Percentiles rank a stretch among this genome's conserved stretches.
Conservation (phyloP, 30 jellyfish, hydroid and myxozoan genomes). For the Hydra vulgaris region DNA sequence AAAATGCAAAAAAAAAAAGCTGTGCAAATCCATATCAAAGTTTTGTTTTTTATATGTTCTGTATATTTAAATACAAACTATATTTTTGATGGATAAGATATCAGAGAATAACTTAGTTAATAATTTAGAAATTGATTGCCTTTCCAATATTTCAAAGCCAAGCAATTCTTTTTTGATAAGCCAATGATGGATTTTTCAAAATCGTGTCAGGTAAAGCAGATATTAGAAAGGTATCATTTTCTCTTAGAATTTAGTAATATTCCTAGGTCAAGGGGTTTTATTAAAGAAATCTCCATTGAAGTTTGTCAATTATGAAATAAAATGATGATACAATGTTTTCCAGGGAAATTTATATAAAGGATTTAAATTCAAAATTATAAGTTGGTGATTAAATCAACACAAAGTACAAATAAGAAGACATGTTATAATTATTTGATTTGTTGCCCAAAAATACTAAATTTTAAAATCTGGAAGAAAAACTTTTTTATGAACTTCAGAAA, state of each 20-base stretch:
- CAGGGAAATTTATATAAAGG: neutral
- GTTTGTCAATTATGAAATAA: neutral
- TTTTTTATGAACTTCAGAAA: neutral
- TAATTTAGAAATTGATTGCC: neutral
- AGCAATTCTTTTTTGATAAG: neutral
- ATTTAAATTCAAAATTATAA: no score
- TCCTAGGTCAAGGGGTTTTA: neutral
- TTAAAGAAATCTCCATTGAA: neutral
- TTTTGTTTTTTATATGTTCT: neutral
- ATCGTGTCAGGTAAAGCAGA: neutral
- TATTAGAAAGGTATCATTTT: neutral
- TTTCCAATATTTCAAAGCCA: neutral
- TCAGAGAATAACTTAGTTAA: neutral
- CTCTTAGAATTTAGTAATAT: neutral
- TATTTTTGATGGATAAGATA: neutral
- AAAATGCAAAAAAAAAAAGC: neutral
- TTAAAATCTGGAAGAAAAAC: neutral
- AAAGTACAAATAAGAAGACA: neutral
- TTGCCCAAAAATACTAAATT: neutral
- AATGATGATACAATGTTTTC: neutral
- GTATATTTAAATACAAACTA: neutral
- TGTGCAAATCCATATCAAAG: neutral
- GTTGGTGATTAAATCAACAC: neutral
- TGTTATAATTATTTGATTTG: neutral
- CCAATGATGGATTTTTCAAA: neutral